These are phyloP conservation scores for Hydractinia symbiolongicarpus DNA, from an alignment of 30 jellyfish, hydroid and myxozoan genomes.

Conservation along the genomic window DNA sequence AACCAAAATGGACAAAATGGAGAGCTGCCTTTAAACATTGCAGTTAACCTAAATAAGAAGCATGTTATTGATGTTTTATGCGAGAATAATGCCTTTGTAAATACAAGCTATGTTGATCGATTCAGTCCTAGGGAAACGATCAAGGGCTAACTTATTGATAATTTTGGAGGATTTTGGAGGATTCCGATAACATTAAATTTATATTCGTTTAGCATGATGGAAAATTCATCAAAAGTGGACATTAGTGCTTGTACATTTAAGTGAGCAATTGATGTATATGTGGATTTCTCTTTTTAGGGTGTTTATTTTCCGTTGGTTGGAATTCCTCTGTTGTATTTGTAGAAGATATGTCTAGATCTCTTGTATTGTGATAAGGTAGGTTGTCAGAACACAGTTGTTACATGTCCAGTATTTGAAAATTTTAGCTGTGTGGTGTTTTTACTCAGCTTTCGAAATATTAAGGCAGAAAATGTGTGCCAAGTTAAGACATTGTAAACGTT, in stretches of 20 bases:
- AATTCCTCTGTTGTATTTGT: neutral
- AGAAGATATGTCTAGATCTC: no score
- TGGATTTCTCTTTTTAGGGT: neutral
- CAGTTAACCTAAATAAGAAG: no score
- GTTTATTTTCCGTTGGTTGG: neutral
- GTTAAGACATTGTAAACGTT: neutral
- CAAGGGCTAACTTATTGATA: no score
- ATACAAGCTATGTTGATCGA: no score
- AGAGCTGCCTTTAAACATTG: no score
- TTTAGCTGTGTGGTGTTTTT: neutral
- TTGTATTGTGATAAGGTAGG: no score
- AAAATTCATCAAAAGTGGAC: conserved; percentile 5
- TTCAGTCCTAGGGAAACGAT: no score
- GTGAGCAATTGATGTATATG: neutral
- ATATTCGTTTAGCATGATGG: neutral
- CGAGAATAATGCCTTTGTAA: no score
- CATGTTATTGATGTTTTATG: no score
- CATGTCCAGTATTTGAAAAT: neutral
- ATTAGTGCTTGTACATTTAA: neutral
- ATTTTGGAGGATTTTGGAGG: no score
- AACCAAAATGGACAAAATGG: no score
- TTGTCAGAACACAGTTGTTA: conserved; percentile 1
- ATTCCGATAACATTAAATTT: neutral
- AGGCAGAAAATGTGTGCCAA: neutral
- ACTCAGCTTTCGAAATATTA: neutral